Evolutionary conservation across 1,140 invertebrate genomes (phyloP).

Genomic region (Matsumurasca onukii): DNA sequence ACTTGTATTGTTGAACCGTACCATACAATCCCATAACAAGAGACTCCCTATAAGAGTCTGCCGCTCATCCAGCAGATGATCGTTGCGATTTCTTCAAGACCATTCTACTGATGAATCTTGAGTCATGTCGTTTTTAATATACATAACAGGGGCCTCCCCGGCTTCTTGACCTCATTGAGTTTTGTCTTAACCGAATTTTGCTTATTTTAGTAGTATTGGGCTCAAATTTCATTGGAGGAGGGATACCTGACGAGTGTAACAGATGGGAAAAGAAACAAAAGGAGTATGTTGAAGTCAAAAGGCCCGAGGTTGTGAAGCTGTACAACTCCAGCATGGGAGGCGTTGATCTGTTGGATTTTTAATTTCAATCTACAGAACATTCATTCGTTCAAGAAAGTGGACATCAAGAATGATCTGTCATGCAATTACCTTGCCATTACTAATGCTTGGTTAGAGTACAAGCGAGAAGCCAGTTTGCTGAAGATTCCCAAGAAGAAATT

Average conservation of each 20-base stretch:
- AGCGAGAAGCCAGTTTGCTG: background rate
- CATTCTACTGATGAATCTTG: no score
- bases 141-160: no score
- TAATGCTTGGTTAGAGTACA: background rate
- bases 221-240: constrained; percentile 35
- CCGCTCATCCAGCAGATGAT: no score
- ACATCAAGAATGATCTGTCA: constrained; percentile 33
- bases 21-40: no score
- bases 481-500: background rate
- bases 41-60: no score
- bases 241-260: constrained; percentile 33
- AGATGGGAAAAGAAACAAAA: constrained; percentile 44
- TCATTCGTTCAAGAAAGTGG: constrained; percentile 34
- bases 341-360: constrained; percentile 45
- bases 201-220: constrained; percentile 18
- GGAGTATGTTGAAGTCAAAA: constrained; percentile 42
- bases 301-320: constrained; percentile 45
- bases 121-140: no score
- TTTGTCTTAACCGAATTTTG: no score
- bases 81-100: no score
- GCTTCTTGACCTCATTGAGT: no score
- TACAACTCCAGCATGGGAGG: constrained; percentile 50
- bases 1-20: no score
- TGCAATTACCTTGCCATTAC: constrained; percentile 24
- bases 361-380: constrained; percentile 37